phyloP scores from a whole-genome alignment of 2,888 invertebrate genomes.

The Phaonia tiefii region DNA sequence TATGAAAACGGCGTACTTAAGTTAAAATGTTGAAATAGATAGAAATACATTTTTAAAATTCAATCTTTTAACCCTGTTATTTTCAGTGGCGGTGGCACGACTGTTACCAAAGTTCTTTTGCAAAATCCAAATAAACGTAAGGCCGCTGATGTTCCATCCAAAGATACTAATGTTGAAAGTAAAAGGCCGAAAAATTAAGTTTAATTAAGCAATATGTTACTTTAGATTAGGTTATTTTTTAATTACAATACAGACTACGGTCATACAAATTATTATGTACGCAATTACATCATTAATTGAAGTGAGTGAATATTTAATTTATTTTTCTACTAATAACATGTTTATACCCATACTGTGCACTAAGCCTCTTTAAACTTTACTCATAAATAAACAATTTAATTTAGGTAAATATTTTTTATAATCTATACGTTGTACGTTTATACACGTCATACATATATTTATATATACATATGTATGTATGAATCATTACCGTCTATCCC shows the following conservation, averaged over 20 bases:
- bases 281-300: conserved; percentile 17
- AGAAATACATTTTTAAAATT: too few relatives aligned
- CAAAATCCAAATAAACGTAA: conserved; percentile 66
- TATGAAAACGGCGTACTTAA: too few relatives aligned
- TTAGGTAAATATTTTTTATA: conserved; percentile 27
- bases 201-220: background rate
- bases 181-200: conserved; percentile 65
- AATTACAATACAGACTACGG: background rate
- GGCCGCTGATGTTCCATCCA: conserved; percentile 61
- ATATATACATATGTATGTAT: conserved; percentile 22
- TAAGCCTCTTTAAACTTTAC: conserved; percentile 17
- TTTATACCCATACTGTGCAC: background rate
- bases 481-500: background rate
- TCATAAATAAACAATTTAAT: background rate
- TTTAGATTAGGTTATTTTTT: background rate
- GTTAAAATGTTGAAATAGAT: too few relatives aligned
- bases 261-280: background rate
- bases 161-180: conserved; percentile 63
- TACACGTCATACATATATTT: too few relatives aligned
- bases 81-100: conserved; percentile 68
- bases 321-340: conserved; percentile 19
- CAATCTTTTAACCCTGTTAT: too few relatives aligned
- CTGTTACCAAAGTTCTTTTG: conserved; percentile 67
- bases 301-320: conserved; percentile 2
- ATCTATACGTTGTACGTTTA: conserved; percentile 12